Percentiles rank a stretch among this genome's conserved stretches.
Evolutionary conservation across 2,888 invertebrate genomes (phyloP).

Genomic region (Rhorus exstirpatorius): DNA sequence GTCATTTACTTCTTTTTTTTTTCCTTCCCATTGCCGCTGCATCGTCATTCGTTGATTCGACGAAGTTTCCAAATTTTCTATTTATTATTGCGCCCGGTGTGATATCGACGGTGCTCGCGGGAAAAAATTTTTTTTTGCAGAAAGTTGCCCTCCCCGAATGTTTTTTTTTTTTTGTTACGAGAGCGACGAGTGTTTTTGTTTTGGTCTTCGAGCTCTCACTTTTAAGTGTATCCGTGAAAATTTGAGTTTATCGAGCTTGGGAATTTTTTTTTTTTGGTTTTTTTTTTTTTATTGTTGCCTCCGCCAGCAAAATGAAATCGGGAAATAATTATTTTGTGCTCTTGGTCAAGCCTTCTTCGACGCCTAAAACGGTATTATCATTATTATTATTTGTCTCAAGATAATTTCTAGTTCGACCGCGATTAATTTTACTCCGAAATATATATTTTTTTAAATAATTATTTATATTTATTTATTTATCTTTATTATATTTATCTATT

Average conservation of each 20-base stretch:
- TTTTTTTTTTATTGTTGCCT: background rate
- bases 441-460: too few species aligned
- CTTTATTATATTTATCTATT: too few species aligned
- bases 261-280: too few species aligned
- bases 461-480: too few species aligned
- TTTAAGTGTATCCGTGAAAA: too few species aligned
- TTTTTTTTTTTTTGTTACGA: background rate
- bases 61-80: background rate
- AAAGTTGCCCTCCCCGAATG: background rate
- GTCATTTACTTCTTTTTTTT: background rate
- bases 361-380: background rate
- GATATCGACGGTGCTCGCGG: too few species aligned
- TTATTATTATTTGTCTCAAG: background rate
- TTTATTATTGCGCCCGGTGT: too few species aligned
- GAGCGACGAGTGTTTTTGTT: too few species aligned
- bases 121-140: background rate
- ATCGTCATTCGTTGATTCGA: background rate
- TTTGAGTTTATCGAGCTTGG: background rate
- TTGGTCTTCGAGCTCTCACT: too few species aligned
- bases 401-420: too few species aligned
- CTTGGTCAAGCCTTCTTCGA: background rate
- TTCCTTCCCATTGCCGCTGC: background rate
- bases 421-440: too few species aligned
- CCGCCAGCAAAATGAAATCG: background rate
- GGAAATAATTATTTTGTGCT: background rate